Base-by-base conservation (phyloP, 2,888 invertebrate species). In the Podotricha telesiphe region DNA sequence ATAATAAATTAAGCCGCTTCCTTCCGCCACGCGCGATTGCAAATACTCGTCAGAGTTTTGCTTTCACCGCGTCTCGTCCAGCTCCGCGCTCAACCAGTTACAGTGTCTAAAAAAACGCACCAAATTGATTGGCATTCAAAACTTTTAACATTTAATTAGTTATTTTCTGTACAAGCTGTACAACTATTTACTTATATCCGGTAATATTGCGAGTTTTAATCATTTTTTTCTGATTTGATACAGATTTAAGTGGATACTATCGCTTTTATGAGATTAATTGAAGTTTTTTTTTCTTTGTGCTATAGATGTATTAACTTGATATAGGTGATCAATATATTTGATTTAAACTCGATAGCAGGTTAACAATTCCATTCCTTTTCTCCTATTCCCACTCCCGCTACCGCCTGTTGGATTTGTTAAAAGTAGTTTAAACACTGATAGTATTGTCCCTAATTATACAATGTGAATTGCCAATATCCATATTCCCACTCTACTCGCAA, bases 31-130 rank as follows among this genome's bases (percentile, higher is more conserved):
- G 20, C n/a, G 20, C 13, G 19, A n/a, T 2, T 17, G 19, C 20
- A 8, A 58, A 34, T 13, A 56, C 11, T 17, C 19, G 11, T 20
- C 8, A 37, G 17, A 28, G 19, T 20, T 2, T 50, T 58, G 40
- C 58, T 66, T 50, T 66, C 66, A 59, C 66, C 59, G 59, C 42
- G 42, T 4, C 13, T 42, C 42, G 42, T 42, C n/a, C n/a, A n/a
- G n/a, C n/a, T n/a, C n/a, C n/a, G n/a, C n/a, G n/a, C n/a, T 7
- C 17, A 42, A 66, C 65, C 66, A 59, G 51, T 66, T 66, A 58
- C 50, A 58, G 58, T 56, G 56, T 56, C 50, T 59, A 59, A 51
- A 66, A 51, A 66, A 51, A 42, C 42, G 8, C 15, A 50, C 50
- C 58, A 42, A 34, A 20, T 17, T 59, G 58, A 50, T 42, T 66